These are phyloP conservation scores for Drosophila grimshawi DNA, from an alignment of 1,140 invertebrate genomes.

Conservation along the genomic window DNA sequence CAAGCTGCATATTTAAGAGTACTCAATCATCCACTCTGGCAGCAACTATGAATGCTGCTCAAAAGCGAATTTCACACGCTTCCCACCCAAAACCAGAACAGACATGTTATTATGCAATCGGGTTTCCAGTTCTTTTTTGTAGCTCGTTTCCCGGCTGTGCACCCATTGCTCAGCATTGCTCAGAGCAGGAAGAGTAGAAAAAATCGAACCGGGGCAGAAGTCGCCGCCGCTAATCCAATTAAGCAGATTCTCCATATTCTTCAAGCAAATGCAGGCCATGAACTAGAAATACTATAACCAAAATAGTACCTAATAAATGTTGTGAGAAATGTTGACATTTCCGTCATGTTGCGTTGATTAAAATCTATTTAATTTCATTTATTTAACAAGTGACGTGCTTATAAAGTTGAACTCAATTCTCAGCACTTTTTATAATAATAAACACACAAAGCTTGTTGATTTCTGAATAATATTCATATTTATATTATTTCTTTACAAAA, in stretches of 20 bases:
- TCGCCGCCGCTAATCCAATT: conserved; percentile 72
- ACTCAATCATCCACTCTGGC: conserved; percentile 53
- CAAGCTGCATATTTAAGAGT: conserved; percentile 30
- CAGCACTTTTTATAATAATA: conserved; percentile 13
- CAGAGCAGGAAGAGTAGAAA: conserved; percentile 18
- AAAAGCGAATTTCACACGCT: conserved; percentile 56
- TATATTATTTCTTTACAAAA: no score
- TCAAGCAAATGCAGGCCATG: conserved; percentile 73
- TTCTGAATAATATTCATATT: no score
- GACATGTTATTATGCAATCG: conserved; percentile 71
- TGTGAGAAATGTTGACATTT: conserved; percentile 60
- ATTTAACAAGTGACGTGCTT: conserved; percentile 25
- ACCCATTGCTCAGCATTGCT: conserved; percentile 6
- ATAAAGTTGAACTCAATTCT: neutral
- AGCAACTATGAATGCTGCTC: conserved; percentile 20
- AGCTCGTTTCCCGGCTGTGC: conserved; percentile 48
- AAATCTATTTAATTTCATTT: conserved; percentile 71
- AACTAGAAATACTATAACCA: conserved; percentile 59
- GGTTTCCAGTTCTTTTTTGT: conserved; percentile 34
- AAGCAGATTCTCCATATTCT: conserved; percentile 76
- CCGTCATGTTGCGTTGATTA: conserved; percentile 73
- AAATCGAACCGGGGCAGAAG: conserved; percentile 33
- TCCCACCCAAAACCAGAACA: conserved; percentile 26
- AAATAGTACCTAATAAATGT: conserved; percentile 24
- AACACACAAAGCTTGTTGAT: neutral